Base-by-base conservation (phyloP, 2,888 invertebrate genomes). In the Germaria angustata region DNA sequence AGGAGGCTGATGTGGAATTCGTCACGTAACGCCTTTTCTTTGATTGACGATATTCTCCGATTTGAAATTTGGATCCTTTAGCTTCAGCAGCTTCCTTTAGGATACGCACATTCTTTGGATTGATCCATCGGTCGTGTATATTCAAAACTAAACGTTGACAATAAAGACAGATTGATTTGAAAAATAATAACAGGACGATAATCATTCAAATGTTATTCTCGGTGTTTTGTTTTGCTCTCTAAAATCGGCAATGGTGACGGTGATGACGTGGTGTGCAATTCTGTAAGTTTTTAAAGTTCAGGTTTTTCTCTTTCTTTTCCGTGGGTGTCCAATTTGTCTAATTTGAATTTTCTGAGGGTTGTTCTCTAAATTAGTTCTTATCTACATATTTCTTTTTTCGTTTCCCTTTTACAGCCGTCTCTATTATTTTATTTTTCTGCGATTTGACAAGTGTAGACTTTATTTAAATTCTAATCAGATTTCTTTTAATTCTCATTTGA, bases 91-190 rank as follows among this genome's bases (percentile, higher is more conserved):
- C 87, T 87, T 89, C 90, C 84, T 87, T 88, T 46, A 89, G 85
- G 77, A 91, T 86, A 63, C 90, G 90, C 73, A 87, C 87, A 87
- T 91, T 90, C 78, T 86, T 86, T 13, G 89, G 89, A 85, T 91
- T 90, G 81, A 91, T 88, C 89, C 91, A 91, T 87, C 89, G 87
- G 86, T 91, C 90, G 85, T 91, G 90, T 85, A 90, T 86, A 84
- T 87, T 86, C 84, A 91, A 86, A 77, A 91, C 90, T 79, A 91
- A 87, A 59, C 89, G 89, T 87, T 91, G 91, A 81, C 91, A 89
- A 84, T 89, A 91, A 81, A 90, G 87, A 86, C 91, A 91, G 86
- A 91, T 87, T 86, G 91, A 91, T 90, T 90, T 90, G 77, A 91
- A 90, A 84, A 91, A 88, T 86, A 91, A 85, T 80, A 91, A 85